Conservation (phyloP, 1,140 invertebrate species). For the Zaprionus kolodkinae region DNA sequence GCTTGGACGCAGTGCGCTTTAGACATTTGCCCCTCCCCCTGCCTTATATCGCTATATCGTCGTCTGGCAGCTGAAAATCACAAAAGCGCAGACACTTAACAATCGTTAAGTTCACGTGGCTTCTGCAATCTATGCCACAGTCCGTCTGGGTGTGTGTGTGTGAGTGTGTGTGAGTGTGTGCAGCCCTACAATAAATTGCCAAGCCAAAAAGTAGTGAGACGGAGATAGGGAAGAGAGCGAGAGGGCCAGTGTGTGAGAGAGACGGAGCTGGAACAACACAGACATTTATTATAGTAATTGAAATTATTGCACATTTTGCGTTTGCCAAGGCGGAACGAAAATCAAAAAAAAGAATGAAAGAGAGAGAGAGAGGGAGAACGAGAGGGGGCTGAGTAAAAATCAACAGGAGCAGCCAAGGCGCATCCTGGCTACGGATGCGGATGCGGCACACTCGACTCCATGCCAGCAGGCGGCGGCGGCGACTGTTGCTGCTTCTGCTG, state of each 20-base stretch:
- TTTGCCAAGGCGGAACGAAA: conserved; percentile 59
- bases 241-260: conserved; percentile 15
- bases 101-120: conserved; percentile 59
- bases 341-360: no score
- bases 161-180: conserved; percentile 37
- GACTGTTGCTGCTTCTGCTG: no score
- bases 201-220: conserved; percentile 38
- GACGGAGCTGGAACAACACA: conserved; percentile 60
- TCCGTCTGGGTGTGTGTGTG: conserved; percentile 1
- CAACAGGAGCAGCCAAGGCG: conserved; percentile 40
- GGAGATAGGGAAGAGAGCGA: conserved; percentile 3
- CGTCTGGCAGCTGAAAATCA: conserved; percentile 43
- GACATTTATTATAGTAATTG: conserved; percentile 84
- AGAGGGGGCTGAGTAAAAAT: conserved; percentile 17
- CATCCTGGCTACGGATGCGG: conserved; percentile 16
- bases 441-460: background rate
- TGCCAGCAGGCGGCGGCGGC: background rate
- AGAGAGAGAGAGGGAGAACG: background rate
- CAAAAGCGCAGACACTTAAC: conserved; percentile 53
- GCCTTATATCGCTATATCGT: background rate
- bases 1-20: conserved; percentile 25
- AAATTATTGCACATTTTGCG: conserved; percentile 83
- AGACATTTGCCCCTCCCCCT: background rate
- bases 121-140: conserved; percentile 44
- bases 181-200: conserved; percentile 64